Base-by-base conservation (phyloP, 2,113 vertebrate genomes). In the Scophthalmus maximus region DNA sequence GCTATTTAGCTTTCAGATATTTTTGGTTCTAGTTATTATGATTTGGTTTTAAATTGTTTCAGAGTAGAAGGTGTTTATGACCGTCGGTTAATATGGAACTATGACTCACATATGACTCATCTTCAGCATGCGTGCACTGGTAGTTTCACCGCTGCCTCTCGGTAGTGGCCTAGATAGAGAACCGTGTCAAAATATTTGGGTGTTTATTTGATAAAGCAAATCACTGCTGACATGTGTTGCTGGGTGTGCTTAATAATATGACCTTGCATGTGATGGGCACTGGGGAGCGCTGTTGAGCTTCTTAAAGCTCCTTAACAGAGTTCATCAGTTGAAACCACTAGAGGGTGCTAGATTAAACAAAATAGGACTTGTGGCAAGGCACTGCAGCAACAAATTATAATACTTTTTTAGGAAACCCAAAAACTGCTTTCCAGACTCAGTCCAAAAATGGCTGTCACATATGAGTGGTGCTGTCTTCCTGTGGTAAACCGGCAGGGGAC, bases 261-360 rank as follows among this genome's bases (percentile, higher is more conserved):
- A 14, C 6, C 36, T 50, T 64, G n/a, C 3, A 34, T 18, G 4
- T 57, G 17, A n/a, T 34, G 7, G 58, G 30, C 89, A 81, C 67
- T 30, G 78, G 89, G 83, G 67, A 52, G 69, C 18, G 57, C 73
- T 73, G 36, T 79, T 78, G 80, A 72, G 51, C 73, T 77, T 44
- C 70, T 8, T 36, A 38, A 40, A 15, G 0, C 5, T 15, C 36
- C 6, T 0, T 1, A 8, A 5, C 1, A 8, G 15, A 50, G 36
- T 20, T 30, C 17, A 26, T 2, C 8, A 17, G 6, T 26, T 44
- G 27, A 23, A 53, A 69, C 84, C 93, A 92, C 84, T 50, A 90
- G 92, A 87, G 79, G 91, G 88, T n/a, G 72, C 87, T 68, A 61
- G 15, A 44, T 51, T 56, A 65, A 79, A 68, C 18, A 14, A 68